Conservation (phyloP, 2,113 vertebrate species). For the Danionella cerebrum region DNA sequence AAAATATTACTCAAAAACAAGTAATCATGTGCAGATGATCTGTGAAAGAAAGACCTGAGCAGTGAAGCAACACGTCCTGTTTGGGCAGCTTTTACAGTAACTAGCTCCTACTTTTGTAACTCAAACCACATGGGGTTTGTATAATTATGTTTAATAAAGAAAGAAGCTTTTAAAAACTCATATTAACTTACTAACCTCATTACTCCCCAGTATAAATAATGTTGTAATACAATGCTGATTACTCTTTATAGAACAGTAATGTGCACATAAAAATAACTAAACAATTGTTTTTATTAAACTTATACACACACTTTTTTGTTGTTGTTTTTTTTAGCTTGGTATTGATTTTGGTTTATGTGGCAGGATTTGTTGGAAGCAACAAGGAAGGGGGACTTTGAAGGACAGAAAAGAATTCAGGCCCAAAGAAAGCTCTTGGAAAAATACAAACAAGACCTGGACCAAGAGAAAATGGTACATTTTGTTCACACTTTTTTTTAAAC, state of each 20-base stretch:
- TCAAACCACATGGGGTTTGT: not conserved
- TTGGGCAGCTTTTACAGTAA: not conserved
- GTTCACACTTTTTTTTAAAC: too few species aligned
- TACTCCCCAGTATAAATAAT: too few species aligned
- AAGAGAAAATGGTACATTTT: constrained; percentile 76
- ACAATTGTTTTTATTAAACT: not conserved
- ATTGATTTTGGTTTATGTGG: too few species aligned
- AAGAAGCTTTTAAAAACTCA: too few species aligned
- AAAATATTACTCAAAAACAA: not conserved
- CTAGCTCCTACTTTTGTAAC: not conserved
- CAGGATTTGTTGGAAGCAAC: constrained; percentile 87
- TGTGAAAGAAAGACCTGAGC: not conserved
- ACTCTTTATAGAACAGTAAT: too few species aligned
- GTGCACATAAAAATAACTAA: too few species aligned
- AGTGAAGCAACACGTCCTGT: constrained; percentile 1
- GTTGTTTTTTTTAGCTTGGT: not conserved
- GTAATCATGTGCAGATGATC: not conserved
- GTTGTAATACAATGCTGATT: too few species aligned
- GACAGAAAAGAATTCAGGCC: constrained; percentile 78
- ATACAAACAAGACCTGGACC: constrained; percentile 82
- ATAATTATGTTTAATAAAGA: not conserved
- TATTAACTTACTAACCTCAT: too few species aligned
- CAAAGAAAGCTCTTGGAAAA: constrained; percentile 82
- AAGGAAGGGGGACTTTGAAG: constrained; percentile 75
- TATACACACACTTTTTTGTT: not conserved